Evolutionary conservation across 1,140 invertebrate species (phyloP).

Genomic region (Lysiphlebus fabarum): DNA sequence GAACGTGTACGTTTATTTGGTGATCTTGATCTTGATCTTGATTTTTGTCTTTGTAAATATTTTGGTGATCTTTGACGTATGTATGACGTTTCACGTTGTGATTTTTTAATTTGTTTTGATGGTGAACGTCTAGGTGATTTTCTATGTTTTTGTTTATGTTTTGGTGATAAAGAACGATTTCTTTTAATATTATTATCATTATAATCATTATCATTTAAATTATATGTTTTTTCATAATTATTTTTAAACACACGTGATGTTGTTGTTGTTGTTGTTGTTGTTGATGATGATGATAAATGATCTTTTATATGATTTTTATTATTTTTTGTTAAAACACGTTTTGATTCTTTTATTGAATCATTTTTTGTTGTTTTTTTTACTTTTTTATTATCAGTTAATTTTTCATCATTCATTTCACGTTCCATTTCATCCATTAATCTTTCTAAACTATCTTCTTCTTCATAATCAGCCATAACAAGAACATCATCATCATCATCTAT

Average conservation of each 20-base stretch:
- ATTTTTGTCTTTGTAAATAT: conserved; percentile 20
- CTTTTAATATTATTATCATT: conserved; percentile 26
- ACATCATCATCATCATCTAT: conserved; percentile 50
- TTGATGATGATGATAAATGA: conserved; percentile 11
- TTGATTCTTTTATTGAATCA: conserved; percentile 19
- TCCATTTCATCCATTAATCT: conserved; percentile 52
- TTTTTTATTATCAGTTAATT: conserved; percentile 31
- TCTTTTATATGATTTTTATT: conserved; percentile 19
- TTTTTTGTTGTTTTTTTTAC: conserved; percentile 31
- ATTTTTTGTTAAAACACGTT: conserved; percentile 25
- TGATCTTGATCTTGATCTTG: conserved; percentile 32
- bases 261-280: conserved; percentile 32
- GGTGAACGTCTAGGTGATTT: conserved; percentile 43
- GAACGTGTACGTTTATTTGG: conserved; percentile 32
- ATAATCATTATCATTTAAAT: conserved; percentile 17
- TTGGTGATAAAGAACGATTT: conserved; percentile 40
- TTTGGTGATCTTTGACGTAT: conserved; percentile 7
- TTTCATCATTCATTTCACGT: conserved; percentile 40
- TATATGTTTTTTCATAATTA: conserved; percentile 25
- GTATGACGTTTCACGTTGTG: conserved; percentile 16
- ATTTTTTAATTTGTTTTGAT: conserved; percentile 31
- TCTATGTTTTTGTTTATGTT: conserved; percentile 34
- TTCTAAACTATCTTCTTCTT: conserved; percentile 50
- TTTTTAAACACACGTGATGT: conserved; percentile 33
- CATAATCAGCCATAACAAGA: conserved; percentile 48